Base-by-base conservation (phyloP, 92 coral and sea anemone species). In the Paragorgia papillata region DNA sequence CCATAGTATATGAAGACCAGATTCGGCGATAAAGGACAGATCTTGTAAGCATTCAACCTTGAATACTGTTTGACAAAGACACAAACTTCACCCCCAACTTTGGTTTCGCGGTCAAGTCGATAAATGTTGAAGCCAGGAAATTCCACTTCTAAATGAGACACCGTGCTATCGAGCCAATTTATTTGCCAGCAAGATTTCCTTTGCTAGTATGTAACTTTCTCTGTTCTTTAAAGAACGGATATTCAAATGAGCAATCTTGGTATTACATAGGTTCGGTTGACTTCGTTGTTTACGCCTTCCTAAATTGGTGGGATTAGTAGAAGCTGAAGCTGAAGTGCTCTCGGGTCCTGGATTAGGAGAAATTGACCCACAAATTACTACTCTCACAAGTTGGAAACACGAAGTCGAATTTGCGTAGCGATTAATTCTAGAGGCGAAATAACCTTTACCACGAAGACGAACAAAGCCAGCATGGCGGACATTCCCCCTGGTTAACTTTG, bases 1-100 rank as follows among this genome's bases (percentile, higher is more conserved):
- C 83, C 83, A 85, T 20, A 85, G 62, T 51, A 70, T 79, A 57
- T 81, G 86, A 19, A 81, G 37, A 15, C 86, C 83, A 50, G 78
- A 40, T 1, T 65, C 66, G 24, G 86, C 34, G 18, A 62, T 83
- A 41, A 46, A 57, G 34, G 77, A 63, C 13, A 83, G 75, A 39
- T 86, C 86, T 9, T 24, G 44, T 37, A 86, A 41, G 44, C 78
- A 31, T 68, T 86, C 80, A 31, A 67, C 74, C 53, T 78, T 81
- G 59, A 73, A 31, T 54, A 33, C 14, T 73, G 62, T 27, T 57
- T 76, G 22, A 34, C 55, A 17, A 26, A 76, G 21, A 57, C 58
- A 46, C 83, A 63, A 24, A 78, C 83, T 18, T 62, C 83, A 3
- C 62, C 83, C 8, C 83, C 83, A 48, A 39, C 41, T 51, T 63